Evolutionary conservation across 2,113 vertebrate genomes (phyloP).

Genomic region (Nicator chloris): DNA sequence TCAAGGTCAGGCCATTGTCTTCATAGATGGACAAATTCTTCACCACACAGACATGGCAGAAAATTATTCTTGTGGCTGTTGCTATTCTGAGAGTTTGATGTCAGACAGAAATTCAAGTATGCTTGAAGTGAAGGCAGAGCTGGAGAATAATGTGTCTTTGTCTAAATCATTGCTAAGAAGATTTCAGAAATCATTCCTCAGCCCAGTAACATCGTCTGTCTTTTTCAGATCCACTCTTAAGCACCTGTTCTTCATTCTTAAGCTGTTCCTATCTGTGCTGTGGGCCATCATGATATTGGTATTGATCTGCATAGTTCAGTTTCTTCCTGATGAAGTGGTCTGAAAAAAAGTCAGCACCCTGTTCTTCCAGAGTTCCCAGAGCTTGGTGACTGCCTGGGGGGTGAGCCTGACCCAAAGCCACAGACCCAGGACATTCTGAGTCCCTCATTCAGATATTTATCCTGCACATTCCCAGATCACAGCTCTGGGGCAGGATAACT

Average conservation of each 20-base stretch:
- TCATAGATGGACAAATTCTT: neutral
- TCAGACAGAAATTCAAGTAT: neutral
- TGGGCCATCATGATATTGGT: neutral
- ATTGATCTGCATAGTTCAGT: neutral
- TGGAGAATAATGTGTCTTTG: neutral
- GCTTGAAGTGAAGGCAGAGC: neutral
- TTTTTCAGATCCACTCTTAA: neutral
- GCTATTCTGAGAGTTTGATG: neutral
- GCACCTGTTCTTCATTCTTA: neutral
- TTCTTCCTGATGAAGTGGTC: neutral
- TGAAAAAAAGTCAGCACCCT: neutral
- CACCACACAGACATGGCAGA: neutral
- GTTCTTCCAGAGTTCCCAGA: neutral
- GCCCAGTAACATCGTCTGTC: neutral
- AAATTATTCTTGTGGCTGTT: neutral
- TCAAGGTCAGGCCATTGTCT: neutral
- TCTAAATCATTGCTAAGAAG: neutral
- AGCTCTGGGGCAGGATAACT: neutral
- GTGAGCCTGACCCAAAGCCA: neutral
- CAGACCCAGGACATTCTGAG: fast-evolving
- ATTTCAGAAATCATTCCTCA: neutral
- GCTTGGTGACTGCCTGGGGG: neutral
- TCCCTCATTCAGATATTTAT: neutral
- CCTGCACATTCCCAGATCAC: neutral
- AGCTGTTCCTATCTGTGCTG: neutral